These are phyloP conservation scores for Scelioninae gen. 1 DNA, from an alignment of 2,888 invertebrate species.

Conservation along the genomic window DNA sequence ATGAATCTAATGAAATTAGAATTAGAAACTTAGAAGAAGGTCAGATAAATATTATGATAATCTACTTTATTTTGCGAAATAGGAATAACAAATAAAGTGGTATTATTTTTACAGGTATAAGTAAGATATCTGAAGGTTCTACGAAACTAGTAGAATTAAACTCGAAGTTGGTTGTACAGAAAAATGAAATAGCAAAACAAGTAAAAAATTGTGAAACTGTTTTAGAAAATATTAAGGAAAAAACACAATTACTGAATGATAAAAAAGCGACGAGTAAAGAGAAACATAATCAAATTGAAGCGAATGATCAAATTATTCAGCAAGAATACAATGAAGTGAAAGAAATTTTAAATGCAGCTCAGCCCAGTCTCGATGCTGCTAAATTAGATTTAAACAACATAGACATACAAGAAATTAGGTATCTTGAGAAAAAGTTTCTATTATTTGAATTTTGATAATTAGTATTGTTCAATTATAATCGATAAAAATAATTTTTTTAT, in stretches of 20 bases:
- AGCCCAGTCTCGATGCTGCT: constrained; percentile 94
- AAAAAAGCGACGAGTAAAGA: constrained; percentile 92
- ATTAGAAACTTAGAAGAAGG: constrained; percentile 79
- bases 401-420: constrained; percentile 93
- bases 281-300: constrained; percentile 92
- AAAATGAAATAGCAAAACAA: constrained; percentile 92
- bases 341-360: constrained; percentile 90
- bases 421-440: background rate
- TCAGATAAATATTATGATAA: constrained; percentile 34
- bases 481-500: constrained; percentile 87
- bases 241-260: constrained; percentile 87
- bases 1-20: constrained; percentile 85
- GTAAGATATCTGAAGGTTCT: constrained; percentile 95
- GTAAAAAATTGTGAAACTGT: constrained; percentile 92
- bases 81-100: background rate
- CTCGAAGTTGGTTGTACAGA: constrained; percentile 91
- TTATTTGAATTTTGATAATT: no score
- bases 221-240: constrained; percentile 90
- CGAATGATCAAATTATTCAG: constrained; percentile 91
- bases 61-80: background rate
- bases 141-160: constrained; percentile 92
- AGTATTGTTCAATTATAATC: no score
- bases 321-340: constrained; percentile 94
- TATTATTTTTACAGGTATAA: constrained; percentile 82
- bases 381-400: constrained; percentile 91